Base-by-base conservation (phyloP, 2,113 vertebrate species). In the Poicephalus meyeri region DNA sequence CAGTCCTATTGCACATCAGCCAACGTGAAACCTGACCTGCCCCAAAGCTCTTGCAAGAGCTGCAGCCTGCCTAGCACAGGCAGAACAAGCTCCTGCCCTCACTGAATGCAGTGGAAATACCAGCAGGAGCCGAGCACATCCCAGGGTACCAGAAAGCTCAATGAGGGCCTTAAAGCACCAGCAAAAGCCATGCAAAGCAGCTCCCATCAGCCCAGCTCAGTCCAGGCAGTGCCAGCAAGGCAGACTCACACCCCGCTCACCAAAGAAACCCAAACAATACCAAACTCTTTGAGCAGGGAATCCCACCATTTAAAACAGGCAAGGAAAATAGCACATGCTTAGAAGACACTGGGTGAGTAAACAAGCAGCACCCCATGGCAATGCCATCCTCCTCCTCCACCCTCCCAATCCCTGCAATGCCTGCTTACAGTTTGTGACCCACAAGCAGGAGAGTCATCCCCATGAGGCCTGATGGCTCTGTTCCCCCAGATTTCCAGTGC, bases 401-500 rank as follows among this genome's bases (percentile, higher is more conserved):
- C 19, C 6, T 3, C 13, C 7, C 2, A 1, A 2, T 7, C 23
- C 23, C 35, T 7, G 2, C 39, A 78, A 16, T 5, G 10, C 4
- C 44, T 37, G 69, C 64, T 92, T 72, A 86, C 79, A 12, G 28
- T 63, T 61, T 63, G 41, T 3, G 25, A 55, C 11, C 25, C 16
- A 42, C 6, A 0, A 61, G 14, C 74, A 70, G 53, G 14, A 79
- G 47, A 80, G 35, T 60, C 5, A 9, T 13, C 11, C 37, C 37
- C 2, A 0, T 7, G 4, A 31, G 16, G 13, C 20, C 5, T 0
- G 0, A 39, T 4, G 5, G 31, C 20, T 88, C 37, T 31, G 21
- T 41, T 56, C 1, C 4, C 13, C 13, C 21, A 21, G 6, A 12
- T 13, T 49, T 41, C 49, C 53, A 63, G 0, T 2, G 2, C 20